These are phyloP conservation scores for Tangara arthus DNA, from an alignment of 2,797 vertebrate species.

Conservation along the genomic window DNA sequence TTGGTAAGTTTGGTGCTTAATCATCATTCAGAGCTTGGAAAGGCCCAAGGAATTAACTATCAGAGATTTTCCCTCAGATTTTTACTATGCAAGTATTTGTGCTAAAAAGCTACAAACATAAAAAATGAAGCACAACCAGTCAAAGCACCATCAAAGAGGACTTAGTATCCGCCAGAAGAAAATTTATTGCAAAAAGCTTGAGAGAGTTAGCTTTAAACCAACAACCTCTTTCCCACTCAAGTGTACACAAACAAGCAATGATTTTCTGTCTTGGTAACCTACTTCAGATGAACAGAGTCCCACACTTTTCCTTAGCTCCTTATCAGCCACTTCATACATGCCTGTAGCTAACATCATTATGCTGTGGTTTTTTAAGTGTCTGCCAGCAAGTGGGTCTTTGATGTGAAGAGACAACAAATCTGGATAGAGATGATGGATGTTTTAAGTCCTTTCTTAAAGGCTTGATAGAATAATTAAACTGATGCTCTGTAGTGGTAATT, in stretches of 20 bases:
- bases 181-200: not conserved
- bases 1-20: not conserved
- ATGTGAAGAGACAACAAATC: slow-evolving; percentile 13
- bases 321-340: not conserved
- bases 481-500: slow-evolving; percentile 48
- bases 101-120: not conserved
- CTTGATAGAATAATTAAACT: slow-evolving; percentile 10
- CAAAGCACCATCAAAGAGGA: not conserved
- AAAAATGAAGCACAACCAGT: not conserved
- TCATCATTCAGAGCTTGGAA: not conserved
- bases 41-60: not conserved
- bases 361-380: not conserved
- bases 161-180: not conserved
- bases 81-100: not conserved
- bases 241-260: not conserved
- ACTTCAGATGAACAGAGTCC: not conserved
- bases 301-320: not conserved
- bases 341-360: not conserved
- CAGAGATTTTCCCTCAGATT: not conserved
- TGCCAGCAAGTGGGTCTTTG: slow-evolving; percentile 8
- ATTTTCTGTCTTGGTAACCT: not conserved
- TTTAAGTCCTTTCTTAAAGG: not conserved
- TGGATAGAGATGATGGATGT: not conserved
- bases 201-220: not conserved
- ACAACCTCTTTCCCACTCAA: not conserved